Conservation (phyloP, 2,113 vertebrate genomes). For the Chlorodrepanis virens region DNA sequence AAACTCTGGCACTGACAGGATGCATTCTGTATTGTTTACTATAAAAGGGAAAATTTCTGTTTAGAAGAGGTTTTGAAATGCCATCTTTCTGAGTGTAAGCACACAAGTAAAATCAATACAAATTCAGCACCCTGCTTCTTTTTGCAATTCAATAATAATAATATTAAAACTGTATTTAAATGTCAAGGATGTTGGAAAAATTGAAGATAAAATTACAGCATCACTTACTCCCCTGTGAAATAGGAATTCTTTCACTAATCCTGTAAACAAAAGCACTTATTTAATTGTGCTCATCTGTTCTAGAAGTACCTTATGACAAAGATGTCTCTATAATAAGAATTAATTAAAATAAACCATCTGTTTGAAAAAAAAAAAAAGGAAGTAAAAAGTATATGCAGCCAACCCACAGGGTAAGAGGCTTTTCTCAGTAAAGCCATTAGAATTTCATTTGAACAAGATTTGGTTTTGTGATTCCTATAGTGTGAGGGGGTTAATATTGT, state of each 20-base stretch:
- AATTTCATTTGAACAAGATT: not conserved
- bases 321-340: constrained; percentile 67
- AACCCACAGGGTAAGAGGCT: not conserved
- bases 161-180: constrained; percentile 69
- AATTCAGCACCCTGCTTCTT: constrained; percentile 47
- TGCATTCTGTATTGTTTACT: constrained; percentile 46
- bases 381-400: not conserved
- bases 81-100: constrained; percentile 45
- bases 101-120: constrained; percentile 61
- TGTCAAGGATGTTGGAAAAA: constrained; percentile 70
- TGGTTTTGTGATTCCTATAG: not conserved
- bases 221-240: constrained; percentile 55
- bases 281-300: constrained; percentile 69
- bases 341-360: constrained; percentile 75
- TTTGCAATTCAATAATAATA: constrained; percentile 63
- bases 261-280: constrained; percentile 67
- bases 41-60: constrained; percentile 21
- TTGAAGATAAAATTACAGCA: constrained; percentile 67
- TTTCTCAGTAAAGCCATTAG: not conserved
- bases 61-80: constrained; percentile 56
- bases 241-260: constrained; percentile 60
- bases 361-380: constrained; percentile 32
- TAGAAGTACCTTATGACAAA: constrained; percentile 63
- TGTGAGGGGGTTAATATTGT: not conserved
- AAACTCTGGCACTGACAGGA: not conserved